A percentile compares a stretch with the other conserved stretches of the same genome.
Evolutionary conservation across 1,140 invertebrate species (phyloP).

Genomic region (Zaprionus camerounensis): DNA sequence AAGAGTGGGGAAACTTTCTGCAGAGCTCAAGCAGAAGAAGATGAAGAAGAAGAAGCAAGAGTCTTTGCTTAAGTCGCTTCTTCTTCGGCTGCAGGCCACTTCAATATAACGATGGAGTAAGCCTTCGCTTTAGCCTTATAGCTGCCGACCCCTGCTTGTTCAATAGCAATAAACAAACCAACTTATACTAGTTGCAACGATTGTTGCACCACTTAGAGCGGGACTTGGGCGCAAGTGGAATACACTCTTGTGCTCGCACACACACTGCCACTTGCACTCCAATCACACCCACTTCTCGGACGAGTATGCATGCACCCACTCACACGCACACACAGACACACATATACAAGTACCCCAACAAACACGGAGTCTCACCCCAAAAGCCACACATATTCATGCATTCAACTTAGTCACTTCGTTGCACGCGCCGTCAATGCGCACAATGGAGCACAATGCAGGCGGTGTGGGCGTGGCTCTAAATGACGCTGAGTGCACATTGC

Average conservation of each 20-base stretch:
- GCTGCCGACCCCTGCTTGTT: constrained; percentile 17
- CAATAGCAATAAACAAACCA: constrained; percentile 45
- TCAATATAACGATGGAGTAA: neutral
- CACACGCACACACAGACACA: neutral
- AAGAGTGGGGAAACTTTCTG: neutral
- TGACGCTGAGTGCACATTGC: constrained; percentile 76
- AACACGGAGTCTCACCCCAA: neutral
- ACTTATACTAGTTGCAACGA: constrained; percentile 35
- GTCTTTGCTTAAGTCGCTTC: neutral
- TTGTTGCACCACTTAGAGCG: constrained; percentile 40
- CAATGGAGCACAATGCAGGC: constrained; percentile 48
- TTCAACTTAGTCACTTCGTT: constrained; percentile 54
- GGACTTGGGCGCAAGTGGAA: neutral
- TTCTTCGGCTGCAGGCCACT: neutral
- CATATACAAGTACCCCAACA: neutral
- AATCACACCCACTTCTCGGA: constrained; percentile 44
- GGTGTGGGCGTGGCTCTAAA: constrained; percentile 59
- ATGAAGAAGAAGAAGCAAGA: neutral
- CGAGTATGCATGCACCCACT: constrained; percentile 17
- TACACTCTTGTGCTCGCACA: constrained; percentile 13
- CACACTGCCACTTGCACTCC: constrained; percentile 36
- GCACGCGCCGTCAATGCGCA: constrained; percentile 55
- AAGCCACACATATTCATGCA: constrained; percentile 34
- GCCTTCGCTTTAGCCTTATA: neutral
- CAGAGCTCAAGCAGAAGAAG: neutral